Percentiles rank a stretch among this genome's conserved stretches.
phyloP scores from a whole-genome alignment of 1,140 invertebrate species.

The Phthorimaea operculella region DNA sequence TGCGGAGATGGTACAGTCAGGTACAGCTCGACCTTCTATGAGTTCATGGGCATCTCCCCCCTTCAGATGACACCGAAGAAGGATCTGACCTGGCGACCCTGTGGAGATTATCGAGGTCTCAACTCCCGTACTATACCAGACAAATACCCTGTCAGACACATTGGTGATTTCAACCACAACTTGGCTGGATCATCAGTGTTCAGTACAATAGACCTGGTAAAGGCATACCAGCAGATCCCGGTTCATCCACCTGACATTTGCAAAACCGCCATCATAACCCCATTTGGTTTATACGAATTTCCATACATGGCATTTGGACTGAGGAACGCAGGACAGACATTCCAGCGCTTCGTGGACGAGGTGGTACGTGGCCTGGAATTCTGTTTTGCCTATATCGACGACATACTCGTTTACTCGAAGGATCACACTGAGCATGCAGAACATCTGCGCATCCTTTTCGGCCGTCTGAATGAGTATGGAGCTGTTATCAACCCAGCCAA shows the following conservation, averaged over 20 bases:
- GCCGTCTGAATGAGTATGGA: slow-evolving; percentile 3
- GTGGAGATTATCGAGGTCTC: no score
- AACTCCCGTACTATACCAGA: no score
- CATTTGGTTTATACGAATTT: neutral
- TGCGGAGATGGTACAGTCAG: neutral
- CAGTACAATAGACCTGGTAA: neutral
- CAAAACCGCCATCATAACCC: neutral
- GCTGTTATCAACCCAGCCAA: slow-evolving; percentile 4
- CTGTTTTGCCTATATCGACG: slow-evolving; percentile 18
- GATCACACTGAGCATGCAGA: slow-evolving; percentile 5
- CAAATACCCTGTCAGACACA: no score
- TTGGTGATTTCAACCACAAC: no score
- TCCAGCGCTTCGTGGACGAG: slow-evolving; percentile 37
- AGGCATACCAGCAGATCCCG: neutral
- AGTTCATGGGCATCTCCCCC: neutral
- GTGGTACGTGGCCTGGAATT: slow-evolving; percentile 39
- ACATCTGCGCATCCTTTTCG: slow-evolving; percentile 11
- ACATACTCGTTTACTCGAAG: slow-evolving; percentile 10
- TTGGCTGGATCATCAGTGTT: neutral
- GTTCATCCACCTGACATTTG: neutral
- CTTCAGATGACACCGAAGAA: neutral
- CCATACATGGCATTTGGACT: neutral
- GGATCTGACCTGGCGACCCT: neutral
- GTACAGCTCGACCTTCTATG: neutral
- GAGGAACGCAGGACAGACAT: slow-evolving; percentile 32